These are phyloP conservation scores for Drosophila nigricruria DNA, from an alignment of 2,888 invertebrate genomes.

Conservation along the genomic window DNA sequence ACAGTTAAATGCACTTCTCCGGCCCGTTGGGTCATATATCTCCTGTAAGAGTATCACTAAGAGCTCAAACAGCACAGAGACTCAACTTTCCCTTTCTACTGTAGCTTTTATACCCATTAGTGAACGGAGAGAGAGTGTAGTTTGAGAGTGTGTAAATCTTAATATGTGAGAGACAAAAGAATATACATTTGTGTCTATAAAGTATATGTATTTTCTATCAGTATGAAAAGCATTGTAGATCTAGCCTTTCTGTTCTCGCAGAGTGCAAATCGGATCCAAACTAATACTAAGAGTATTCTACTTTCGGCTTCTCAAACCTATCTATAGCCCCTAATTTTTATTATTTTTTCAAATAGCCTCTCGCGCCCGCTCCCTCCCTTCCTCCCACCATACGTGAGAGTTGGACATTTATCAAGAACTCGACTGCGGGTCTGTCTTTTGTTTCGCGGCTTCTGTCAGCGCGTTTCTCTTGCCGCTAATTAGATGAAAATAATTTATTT, in stretches of 20 bases:
- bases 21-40: conserved; percentile 53
- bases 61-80: conserved; percentile 12
- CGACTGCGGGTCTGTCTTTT: conserved; percentile 15
- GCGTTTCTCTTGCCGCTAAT: conserved; percentile 59
- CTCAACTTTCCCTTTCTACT: conserved; percentile 46
- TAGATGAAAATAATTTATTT: conserved; percentile 72
- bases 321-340: neutral
- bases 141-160: neutral
- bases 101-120: neutral
- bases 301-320: neutral
- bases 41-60: conserved; percentile 30
- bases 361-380: neutral
- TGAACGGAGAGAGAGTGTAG: neutral
- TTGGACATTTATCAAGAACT: conserved; percentile 48
- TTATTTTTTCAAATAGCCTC: conserved; percentile 8
- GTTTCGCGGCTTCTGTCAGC: conserved; percentile 12
- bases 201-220: neutral
- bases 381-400: conserved; percentile 30
- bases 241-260: no score
- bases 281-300: no score
- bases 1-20: conserved; percentile 75
- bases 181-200: neutral
- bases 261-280: no score
- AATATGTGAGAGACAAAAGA: neutral
- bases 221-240: neutral